Percentiles rank a stretch among this genome's conserved stretches.
Evolutionary conservation across 2,113 vertebrate species (phyloP).

Genomic region (Cercopithecus mona): DNA sequence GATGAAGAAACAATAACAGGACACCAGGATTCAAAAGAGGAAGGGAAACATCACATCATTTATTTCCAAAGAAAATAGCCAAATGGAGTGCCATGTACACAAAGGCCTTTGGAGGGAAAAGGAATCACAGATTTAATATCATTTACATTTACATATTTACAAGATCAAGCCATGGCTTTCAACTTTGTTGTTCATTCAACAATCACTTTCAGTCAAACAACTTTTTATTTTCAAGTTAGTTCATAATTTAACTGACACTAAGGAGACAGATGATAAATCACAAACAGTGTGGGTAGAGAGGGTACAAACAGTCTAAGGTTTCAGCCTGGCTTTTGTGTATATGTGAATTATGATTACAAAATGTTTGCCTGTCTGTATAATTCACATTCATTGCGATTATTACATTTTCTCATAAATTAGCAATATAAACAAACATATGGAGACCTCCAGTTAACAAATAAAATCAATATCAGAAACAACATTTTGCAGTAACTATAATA

Average conservation of each 20-base stretch:
- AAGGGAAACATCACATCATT: slow-evolving; percentile 49
- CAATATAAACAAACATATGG: slow-evolving; percentile 75
- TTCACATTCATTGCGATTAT: slow-evolving; percentile 76
- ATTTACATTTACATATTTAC: slow-evolving; percentile 82
- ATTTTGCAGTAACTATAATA: slow-evolving; percentile 79
- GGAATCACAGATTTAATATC: slow-evolving; percentile 62
- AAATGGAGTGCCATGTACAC: slow-evolving; percentile 56
- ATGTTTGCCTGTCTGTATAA: slow-evolving; percentile 71
- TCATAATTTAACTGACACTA: slow-evolving; percentile 71
- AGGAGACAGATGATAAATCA: slow-evolving; percentile 66
- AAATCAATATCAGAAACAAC: slow-evolving; percentile 74
- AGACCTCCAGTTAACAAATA: slow-evolving; percentile 73
- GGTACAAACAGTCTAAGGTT: slow-evolving; percentile 44
- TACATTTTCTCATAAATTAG: slow-evolving; percentile 80
- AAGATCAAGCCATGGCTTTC: slow-evolving; percentile 67
- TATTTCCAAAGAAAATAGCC: slow-evolving; percentile 70
- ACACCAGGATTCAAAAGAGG: slow-evolving; percentile 49
- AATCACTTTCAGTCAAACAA: slow-evolving; percentile 73
- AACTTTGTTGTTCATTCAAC: slow-evolving; percentile 59
- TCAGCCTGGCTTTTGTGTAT: slow-evolving; percentile 15
- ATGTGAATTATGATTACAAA: slow-evolving; percentile 75
- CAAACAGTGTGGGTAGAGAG: slow-evolving; percentile 64
- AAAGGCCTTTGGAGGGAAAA: slow-evolving; percentile 72
- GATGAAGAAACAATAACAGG: neutral
- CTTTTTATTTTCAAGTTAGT: slow-evolving; percentile 57